Percentiles rank a stretch among this genome's conserved stretches.
Conservation (phyloP, 2,797 vertebrate species). For the Pipistrellus kuhlii region DNA sequence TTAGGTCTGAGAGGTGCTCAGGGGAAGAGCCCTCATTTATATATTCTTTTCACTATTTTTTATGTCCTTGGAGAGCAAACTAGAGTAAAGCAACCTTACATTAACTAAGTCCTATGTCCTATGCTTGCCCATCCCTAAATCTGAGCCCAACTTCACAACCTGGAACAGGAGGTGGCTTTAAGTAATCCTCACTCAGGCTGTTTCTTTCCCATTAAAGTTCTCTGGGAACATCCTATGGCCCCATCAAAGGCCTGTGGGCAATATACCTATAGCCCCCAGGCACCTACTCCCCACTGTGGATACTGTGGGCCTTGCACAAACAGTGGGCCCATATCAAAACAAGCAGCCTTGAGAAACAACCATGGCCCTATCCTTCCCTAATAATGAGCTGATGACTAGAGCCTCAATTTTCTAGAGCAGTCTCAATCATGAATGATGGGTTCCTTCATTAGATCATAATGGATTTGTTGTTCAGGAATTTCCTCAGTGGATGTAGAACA, state of each 20-base stretch:
- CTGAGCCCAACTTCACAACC: neutral
- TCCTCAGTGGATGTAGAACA: neutral
- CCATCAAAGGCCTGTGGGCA: neutral
- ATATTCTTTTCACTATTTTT: neutral
- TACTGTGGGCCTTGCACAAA: rapidly evolving
- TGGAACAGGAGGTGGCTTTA: neutral
- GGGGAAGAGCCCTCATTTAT: neutral
- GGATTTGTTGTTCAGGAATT: neutral
- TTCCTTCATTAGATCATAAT: neutral
- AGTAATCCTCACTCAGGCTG: rapidly evolving
- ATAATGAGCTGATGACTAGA: neutral
- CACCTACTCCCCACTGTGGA: rapidly evolving
- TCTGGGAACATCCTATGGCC: rapidly evolving
- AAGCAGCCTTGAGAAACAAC: no score
- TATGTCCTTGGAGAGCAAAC: neutral
- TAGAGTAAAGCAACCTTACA: neutral
- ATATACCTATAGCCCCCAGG: rapidly evolving
- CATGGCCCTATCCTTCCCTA: neutral
- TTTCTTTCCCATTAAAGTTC: neutral
- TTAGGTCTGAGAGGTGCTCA: rapidly evolving
- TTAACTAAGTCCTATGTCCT: neutral
- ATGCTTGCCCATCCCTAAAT: no score
- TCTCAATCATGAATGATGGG: neutral
- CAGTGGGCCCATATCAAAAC: no score
- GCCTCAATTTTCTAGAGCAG: no score